Conservation (phyloP, 2,113 vertebrate genomes). For the Myotis brandtii region DNA sequence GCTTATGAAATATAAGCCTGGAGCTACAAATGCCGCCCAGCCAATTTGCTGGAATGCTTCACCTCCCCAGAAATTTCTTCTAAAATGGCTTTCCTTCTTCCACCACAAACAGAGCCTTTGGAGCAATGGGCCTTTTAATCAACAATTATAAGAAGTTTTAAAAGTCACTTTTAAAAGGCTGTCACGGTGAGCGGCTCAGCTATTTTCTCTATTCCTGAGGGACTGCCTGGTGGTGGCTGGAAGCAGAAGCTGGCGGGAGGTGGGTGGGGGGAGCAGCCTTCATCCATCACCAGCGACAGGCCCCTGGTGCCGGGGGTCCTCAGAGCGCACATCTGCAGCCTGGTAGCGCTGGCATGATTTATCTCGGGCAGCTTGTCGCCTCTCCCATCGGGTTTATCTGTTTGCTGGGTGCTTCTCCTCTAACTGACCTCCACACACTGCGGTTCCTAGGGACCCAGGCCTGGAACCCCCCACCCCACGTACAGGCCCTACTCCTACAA, state of each 20-base stretch:
- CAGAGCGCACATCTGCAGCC: constrained; percentile 31
- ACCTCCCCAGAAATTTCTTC: constrained; percentile 57
- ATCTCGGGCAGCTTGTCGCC: background rate
- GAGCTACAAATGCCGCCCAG: background rate
- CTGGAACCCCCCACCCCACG: background rate
- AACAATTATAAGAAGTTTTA: constrained; percentile 75
- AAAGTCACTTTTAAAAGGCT: constrained; percentile 76
- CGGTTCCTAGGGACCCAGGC: background rate
- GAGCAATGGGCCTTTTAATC: constrained; percentile 71
- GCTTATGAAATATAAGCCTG: constrained; percentile 53
- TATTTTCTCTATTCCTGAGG: constrained; percentile 25
- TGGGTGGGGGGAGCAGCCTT: background rate
- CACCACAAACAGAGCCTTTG: constrained; percentile 31
- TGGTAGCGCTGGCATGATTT: background rate
- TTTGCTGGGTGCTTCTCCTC: background rate
- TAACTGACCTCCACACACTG: background rate
- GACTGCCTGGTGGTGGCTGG: constrained; percentile 38
- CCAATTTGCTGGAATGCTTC: background rate
- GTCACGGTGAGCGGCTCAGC: constrained; percentile 52
- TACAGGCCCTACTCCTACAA: background rate
- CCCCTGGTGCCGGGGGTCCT: background rate
- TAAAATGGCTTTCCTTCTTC: constrained; percentile 59
- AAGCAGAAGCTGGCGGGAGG: background rate
- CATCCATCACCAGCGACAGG: constrained; percentile 70
- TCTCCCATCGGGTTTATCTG: fast-evolving